Evolutionary conservation across 2,888 invertebrate genomes (phyloP).

Genomic region (Morinoia aosen): DNA sequence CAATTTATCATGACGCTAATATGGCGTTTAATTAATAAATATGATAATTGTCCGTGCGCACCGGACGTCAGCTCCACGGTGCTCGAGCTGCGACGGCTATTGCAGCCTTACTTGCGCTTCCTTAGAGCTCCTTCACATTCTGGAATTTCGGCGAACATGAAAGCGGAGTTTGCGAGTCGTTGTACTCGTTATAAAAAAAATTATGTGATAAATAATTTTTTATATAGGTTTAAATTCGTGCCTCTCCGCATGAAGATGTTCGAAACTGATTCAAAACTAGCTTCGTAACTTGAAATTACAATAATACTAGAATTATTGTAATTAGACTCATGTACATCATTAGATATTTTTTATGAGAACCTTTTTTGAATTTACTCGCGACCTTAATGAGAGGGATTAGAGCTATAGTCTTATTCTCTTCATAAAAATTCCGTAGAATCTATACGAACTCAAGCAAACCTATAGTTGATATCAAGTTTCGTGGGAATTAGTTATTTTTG

Average conservation of each 20-base stretch:
- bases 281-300: background rate
- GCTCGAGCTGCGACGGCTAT: background rate
- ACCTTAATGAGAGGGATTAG: too few species aligned
- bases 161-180: background rate
- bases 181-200: background rate
- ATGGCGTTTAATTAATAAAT: conserved; percentile 51
- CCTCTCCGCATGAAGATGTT: too few species aligned
- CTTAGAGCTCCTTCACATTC: background rate
- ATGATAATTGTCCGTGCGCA: conserved; percentile 45
- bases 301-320: background rate
- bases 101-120: background rate
- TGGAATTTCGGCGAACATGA: background rate
- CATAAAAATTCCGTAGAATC: too few species aligned
- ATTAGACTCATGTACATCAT: background rate
- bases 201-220: too few species aligned
- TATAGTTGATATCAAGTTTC: too few species aligned
- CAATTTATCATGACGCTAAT: conserved; percentile 49
- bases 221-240: too few species aligned
- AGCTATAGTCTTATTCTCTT: too few species aligned
- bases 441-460: too few species aligned
- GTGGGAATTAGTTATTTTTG: too few species aligned
- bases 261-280: background rate
- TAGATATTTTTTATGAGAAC: background rate
- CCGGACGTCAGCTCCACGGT: background rate
- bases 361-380: too few species aligned